phyloP scores from a whole-genome alignment of 64 coral and sea anemone species.

The Pocillopora verrucosa region DNA sequence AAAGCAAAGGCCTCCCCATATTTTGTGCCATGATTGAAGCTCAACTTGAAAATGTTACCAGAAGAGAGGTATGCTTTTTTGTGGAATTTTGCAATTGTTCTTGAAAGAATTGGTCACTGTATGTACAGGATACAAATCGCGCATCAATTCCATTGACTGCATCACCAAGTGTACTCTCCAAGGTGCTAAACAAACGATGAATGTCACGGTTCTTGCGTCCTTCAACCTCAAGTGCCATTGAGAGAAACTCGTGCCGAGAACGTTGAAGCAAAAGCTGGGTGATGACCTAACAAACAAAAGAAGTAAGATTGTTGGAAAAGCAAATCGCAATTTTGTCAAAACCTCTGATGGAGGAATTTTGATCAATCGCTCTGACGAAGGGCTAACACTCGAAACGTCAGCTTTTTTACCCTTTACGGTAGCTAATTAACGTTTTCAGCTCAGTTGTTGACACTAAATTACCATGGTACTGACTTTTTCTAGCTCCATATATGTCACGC shows the following conservation, averaged over 20 bases:
- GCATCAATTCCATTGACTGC: slow-evolving; percentile 25
- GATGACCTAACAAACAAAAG: slow-evolving; percentile 64
- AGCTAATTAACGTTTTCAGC: no score
- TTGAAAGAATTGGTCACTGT: not conserved
- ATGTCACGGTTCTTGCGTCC: slow-evolving; percentile 72
- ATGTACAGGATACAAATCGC: slow-evolving; percentile 74
- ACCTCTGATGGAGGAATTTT: no score
- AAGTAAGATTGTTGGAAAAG: not conserved
- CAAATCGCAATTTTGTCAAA: not conserved
- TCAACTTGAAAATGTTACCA: no score
- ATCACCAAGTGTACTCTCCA: slow-evolving; percentile 57
- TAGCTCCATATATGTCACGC: no score
- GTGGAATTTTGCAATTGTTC: not conserved
- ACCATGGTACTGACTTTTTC: no score
- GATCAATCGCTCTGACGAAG: no score
- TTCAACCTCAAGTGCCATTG: slow-evolving; percentile 89
- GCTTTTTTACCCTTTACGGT: no score
- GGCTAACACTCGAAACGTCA: no score
- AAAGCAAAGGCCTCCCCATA: no score
- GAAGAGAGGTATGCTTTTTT: not conserved
- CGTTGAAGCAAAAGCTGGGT: slow-evolving; percentile 85
- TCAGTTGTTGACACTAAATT: no score
- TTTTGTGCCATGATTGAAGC: no score
- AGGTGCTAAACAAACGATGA: slow-evolving; percentile 80
- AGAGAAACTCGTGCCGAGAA: slow-evolving; percentile 83